These are phyloP conservation scores for Helicolenus hilgendorfi DNA, from an alignment of 2,797 vertebrate species.

Conservation along the genomic window DNA sequence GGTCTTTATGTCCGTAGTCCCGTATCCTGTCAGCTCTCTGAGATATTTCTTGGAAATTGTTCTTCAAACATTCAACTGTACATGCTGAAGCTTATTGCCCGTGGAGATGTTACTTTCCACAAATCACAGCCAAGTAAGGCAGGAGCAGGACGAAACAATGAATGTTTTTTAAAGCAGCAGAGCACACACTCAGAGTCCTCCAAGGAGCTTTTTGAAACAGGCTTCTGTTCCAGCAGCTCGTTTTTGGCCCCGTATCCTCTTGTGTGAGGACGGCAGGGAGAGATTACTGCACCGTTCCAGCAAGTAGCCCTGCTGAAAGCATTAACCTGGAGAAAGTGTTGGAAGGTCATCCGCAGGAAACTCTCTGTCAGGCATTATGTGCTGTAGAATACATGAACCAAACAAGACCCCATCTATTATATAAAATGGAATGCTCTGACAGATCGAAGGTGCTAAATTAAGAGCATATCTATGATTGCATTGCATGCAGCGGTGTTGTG, in stretches of 20 bases:
- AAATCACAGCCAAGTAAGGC: conserved; percentile 76
- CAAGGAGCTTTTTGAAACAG: conserved; percentile 68
- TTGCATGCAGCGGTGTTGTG: background rate
- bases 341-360: conserved; percentile 42
- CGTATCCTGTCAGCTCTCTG: conserved; percentile 22
- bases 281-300: conserved; percentile 36
- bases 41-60: conserved; percentile 51
- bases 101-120: conserved; percentile 80
- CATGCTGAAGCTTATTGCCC: conserved; percentile 55
- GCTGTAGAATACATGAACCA: conserved; percentile 28
- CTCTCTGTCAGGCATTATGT: conserved; percentile 29
- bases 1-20: conserved; percentile 27
- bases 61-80: conserved; percentile 63
- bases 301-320: conserved; percentile 60
- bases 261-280: conserved; percentile 48
- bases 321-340: conserved; percentile 78
- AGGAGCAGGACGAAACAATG: conserved; percentile 57
- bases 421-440: background rate
- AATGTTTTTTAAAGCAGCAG: conserved; percentile 70
- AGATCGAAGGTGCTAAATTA: background rate
- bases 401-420: background rate
- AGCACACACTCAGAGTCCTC: conserved; percentile 53
- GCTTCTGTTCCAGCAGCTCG: conserved; percentile 51
- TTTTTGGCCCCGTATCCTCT: conserved; percentile 46
- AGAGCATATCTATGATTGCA: background rate